A percentile compares a stretch with the other conserved stretches of the same genome.
These are phyloP conservation scores for Symphodus melops DNA, from an alignment of 2,113 vertebrate species.

Conservation along the genomic window DNA sequence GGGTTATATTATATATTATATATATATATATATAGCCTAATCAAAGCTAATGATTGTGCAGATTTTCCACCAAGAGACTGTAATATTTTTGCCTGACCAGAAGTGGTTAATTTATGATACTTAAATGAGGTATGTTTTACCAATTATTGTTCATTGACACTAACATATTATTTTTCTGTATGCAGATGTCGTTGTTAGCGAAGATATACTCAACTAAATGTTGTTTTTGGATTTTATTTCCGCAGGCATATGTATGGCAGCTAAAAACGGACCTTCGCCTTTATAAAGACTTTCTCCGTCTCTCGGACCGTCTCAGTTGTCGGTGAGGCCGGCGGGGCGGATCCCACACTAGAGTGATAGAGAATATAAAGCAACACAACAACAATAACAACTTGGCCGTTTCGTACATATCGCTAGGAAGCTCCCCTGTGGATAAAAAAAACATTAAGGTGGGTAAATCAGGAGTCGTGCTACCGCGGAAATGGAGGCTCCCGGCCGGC, in stretches of 20 bases:
- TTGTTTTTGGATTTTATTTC: not conserved
- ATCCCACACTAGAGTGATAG: slow-evolving; percentile 77
- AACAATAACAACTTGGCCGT: slow-evolving; percentile 69
- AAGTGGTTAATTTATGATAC: slow-evolving; percentile 4
- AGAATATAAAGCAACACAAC: slow-evolving; percentile 79
- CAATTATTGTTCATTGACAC: fast-evolving
- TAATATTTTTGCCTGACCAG: slow-evolving; percentile 45
- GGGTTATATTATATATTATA: no score
- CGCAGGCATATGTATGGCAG: slow-evolving; percentile 61
- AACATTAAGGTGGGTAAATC: slow-evolving; percentile 78
- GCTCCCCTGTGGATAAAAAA: slow-evolving; percentile 78
- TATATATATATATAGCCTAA: no score
- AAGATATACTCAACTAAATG: fast-evolving
- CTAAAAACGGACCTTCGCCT: slow-evolving; percentile 68
- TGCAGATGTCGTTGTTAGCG: fast-evolving
- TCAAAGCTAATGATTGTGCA: slow-evolving; percentile 80
- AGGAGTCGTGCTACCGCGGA: not conserved
- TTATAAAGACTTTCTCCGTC: slow-evolving; percentile 82
- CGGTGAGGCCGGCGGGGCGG: slow-evolving; percentile 88
- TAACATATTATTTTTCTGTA: fast-evolving
- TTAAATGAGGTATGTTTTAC: fast-evolving
- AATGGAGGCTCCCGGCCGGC: slow-evolving; percentile 35
- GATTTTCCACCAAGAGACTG: slow-evolving; percentile 58
- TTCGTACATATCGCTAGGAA: slow-evolving; percentile 60
- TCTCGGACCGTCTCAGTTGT: slow-evolving; percentile 83